A percentile compares a stretch with the other conserved stretches of the same genome.
Conservation (phyloP, 2,797 vertebrate species). For the Tenualosa thibaudeaui region DNA sequence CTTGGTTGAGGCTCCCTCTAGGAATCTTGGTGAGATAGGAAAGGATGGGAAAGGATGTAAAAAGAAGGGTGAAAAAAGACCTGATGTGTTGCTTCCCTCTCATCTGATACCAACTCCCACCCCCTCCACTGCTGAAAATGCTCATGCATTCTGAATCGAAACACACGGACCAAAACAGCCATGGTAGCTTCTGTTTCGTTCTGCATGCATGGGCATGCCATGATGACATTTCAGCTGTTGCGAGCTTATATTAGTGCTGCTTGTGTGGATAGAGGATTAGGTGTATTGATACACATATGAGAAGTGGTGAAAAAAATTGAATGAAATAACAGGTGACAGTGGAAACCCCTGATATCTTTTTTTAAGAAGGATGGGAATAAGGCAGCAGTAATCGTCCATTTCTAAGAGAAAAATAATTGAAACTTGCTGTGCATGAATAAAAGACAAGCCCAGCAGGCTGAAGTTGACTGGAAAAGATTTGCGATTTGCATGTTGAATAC, state of each 20-base stretch:
- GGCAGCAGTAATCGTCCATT: not conserved
- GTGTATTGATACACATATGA: not conserved
- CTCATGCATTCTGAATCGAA: not conserved
- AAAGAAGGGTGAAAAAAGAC: not conserved
- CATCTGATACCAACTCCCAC: not conserved
- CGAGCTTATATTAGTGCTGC: not conserved
- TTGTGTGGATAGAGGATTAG: not conserved
- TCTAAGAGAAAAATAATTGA: not conserved
- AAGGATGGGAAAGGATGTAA: not conserved
- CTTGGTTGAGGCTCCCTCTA: not conserved
- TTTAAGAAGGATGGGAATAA: not conserved
- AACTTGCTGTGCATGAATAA: slow-evolving; percentile 62
- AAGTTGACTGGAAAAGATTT: slow-evolving; percentile 65
- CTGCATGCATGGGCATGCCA: not conserved
- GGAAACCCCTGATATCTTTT: not conserved
- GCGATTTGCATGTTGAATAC: slow-evolving; percentile 68
- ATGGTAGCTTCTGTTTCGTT: not conserved
- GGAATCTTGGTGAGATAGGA: not conserved
- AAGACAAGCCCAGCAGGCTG: slow-evolving; percentile 64
- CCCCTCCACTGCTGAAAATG: not conserved
- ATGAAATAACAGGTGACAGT: not conserved
- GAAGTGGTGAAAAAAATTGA: not conserved
- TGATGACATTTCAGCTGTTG: not conserved
- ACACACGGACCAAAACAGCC: not conserved
- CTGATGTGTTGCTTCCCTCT: not conserved